Evolutionary conservation across 2,797 vertebrate genomes (phyloP), one percentile per base, ranked within the genome.

Genomic region (Enteromius viviparus): DNA sequence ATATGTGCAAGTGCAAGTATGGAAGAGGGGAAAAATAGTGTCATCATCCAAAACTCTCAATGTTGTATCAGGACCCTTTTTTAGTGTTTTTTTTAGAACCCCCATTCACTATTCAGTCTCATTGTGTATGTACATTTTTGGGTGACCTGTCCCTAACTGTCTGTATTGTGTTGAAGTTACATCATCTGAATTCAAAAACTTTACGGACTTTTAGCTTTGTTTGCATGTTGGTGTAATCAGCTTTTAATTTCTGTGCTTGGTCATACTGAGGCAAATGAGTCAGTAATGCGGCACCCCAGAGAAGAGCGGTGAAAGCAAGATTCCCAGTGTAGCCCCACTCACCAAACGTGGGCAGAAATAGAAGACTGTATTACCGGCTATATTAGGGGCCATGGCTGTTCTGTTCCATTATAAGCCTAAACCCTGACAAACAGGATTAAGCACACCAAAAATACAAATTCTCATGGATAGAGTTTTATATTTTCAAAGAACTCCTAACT

Each of bases 401-500:
- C n/a, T 65, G 70, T 74, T 42, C 70, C 58, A 74, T 74, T 81
- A 53, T 40, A 49, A 62, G 60, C 76, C 70, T 70, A 72, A 83
- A 86, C 76, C 60, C 80, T 83, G 58, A 74, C 74, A 78, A 82
- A 65, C 23, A 21, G 76, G 69, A 75, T 78, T 74, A 85, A 75
- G 53, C n/a, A n/a, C 49, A 79, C 62, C 51, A 78, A 75, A 82
- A 77, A 53, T 79, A 74, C 79, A 85, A 77, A 85, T 78, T 85
- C 53, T 77, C 65, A 82, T 78, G 58, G 68, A 66, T 37, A 26
- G 49, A 37, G 75, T 74, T 78, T 83, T 66, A 71, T 85, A 55
- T 80, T 85, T 87, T 87, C 47, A 85, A 78, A 87, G 84, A 84
- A 82, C 60, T 76, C 71, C 21, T 78, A 78, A 76, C 81, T 62